Conservation (phyloP, 2,113 vertebrate genomes). For the Galeopterus variegatus region DNA sequence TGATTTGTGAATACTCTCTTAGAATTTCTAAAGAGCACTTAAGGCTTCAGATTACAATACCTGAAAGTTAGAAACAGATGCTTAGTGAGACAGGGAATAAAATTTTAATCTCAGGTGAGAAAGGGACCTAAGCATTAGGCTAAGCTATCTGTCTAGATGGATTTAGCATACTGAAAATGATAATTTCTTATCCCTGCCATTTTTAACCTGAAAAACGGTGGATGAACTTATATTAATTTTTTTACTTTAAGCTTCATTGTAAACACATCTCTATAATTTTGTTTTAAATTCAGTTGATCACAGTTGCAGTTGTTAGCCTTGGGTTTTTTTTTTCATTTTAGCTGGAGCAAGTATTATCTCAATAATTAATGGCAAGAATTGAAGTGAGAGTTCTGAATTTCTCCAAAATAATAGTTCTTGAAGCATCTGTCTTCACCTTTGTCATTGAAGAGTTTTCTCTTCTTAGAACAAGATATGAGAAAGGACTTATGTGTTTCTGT, state of each 20-base stretch:
- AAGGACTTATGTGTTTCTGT: not conserved
- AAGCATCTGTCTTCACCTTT: constrained; percentile 36
- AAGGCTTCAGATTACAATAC: constrained; percentile 82
- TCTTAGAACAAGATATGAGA: constrained; percentile 32
- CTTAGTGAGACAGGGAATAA: constrained; percentile 86
- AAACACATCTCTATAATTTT: not conserved
- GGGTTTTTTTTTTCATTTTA: constrained; percentile 39
- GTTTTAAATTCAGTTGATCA: constrained; percentile 63
- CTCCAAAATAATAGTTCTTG: constrained; percentile 35
- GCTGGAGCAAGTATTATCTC: constrained; percentile 59
- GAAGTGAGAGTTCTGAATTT: not conserved
- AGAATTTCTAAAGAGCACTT: constrained; percentile 84
- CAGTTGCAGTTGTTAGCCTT: constrained; percentile 74
- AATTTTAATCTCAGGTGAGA: constrained; percentile 87
- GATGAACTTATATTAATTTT: constrained; percentile 72
- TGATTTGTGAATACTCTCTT: constrained; percentile 86
- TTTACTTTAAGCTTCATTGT: constrained; percentile 65
- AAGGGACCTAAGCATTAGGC: constrained; percentile 70
- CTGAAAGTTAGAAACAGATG: constrained; percentile 86
- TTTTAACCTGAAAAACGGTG: constrained; percentile 67
- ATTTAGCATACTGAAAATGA: constrained; percentile 72
- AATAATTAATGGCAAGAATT: not conserved
- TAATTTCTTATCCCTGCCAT: constrained; percentile 21
- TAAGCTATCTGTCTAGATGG: constrained; percentile 71
- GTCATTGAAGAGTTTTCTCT: constrained; percentile 11